These are phyloP conservation scores for Chromoteleia sp. DNA, from an alignment of 2,888 invertebrate species.

Conservation along the genomic window DNA sequence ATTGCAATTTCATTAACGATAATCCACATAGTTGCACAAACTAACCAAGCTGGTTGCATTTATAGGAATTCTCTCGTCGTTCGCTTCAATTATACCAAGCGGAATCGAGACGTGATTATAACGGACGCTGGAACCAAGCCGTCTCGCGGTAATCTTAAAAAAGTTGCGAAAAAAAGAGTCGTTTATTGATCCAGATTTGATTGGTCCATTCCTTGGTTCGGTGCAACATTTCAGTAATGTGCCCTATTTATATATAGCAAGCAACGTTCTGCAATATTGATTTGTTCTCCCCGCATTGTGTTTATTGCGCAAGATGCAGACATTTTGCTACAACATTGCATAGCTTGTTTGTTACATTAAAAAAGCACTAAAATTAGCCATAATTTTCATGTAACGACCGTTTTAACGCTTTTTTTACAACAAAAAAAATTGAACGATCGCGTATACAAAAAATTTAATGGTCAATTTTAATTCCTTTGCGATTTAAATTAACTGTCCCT, in stretches of 20 bases:
- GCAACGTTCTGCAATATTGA: slow-evolving; percentile 43
- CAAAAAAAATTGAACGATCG: too few relatives aligned
- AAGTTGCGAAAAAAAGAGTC: not conserved
- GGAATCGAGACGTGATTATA: not conserved
- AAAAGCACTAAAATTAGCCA: too few relatives aligned
- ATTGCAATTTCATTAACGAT: slow-evolving; percentile 53
- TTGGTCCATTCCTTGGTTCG: not conserved
- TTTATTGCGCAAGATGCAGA: slow-evolving; percentile 44
- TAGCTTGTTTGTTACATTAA: not conserved
- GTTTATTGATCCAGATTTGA: not conserved
- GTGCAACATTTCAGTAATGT: slow-evolving; percentile 18
- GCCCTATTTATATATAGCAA: slow-evolving; percentile 21
- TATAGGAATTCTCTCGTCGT: slow-evolving; percentile 32
- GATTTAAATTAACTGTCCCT: not conserved
- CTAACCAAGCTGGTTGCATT: slow-evolving; percentile 34
- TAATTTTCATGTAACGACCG: not conserved
- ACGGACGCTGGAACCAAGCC: not conserved
- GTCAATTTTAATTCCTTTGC: too few relatives aligned
- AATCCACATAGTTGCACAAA: slow-evolving; percentile 45
- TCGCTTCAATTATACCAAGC: slow-evolving; percentile 41
- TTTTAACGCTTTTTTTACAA: too few relatives aligned
- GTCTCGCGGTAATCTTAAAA: not conserved
- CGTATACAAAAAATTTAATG: too few relatives aligned
- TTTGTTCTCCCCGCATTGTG: slow-evolving; percentile 37
- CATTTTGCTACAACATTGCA: slow-evolving; percentile 34